phyloP scores from a whole-genome alignment of 2,797 vertebrate species.

The Loris lydekkerianus region DNA sequence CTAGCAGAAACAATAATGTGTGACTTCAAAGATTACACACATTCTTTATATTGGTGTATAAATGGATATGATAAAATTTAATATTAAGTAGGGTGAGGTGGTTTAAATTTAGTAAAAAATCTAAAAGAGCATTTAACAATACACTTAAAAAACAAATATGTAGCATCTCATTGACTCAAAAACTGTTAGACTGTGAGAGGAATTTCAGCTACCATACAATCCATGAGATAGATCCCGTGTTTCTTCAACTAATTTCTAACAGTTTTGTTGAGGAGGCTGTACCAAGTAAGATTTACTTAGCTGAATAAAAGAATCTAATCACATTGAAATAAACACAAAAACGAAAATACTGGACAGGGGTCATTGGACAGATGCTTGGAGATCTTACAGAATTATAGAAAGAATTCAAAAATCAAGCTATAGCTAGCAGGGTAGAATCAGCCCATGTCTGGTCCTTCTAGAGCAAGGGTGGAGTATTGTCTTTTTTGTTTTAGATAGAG shows the following conservation, averaged over 20 bases:
- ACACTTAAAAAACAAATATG: background rate
- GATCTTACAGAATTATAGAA: background rate
- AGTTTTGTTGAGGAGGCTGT: background rate
- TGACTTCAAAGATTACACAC: background rate
- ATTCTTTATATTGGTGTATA: background rate
- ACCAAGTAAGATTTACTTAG: background rate
- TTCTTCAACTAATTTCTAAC: background rate
- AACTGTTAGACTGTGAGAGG: background rate
- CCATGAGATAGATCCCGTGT: background rate
- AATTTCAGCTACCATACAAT: slow-evolving; percentile 20
- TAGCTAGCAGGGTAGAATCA: background rate
- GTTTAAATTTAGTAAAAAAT: slow-evolving; percentile 44
- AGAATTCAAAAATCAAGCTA: background rate
- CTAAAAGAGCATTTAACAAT: background rate
- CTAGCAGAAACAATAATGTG: background rate
- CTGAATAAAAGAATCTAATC: background rate
- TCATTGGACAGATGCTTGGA: background rate
- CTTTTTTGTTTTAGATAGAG: no score
- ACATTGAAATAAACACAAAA: background rate
- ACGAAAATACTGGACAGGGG: background rate
- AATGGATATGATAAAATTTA: background rate
- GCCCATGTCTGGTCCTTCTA: background rate
- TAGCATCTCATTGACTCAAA: background rate
- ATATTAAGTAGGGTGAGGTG: background rate
- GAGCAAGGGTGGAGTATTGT: background rate